Evolutionary conservation across 2,888 invertebrate genomes (phyloP).

Genomic region (Amblyteles armatorius): DNA sequence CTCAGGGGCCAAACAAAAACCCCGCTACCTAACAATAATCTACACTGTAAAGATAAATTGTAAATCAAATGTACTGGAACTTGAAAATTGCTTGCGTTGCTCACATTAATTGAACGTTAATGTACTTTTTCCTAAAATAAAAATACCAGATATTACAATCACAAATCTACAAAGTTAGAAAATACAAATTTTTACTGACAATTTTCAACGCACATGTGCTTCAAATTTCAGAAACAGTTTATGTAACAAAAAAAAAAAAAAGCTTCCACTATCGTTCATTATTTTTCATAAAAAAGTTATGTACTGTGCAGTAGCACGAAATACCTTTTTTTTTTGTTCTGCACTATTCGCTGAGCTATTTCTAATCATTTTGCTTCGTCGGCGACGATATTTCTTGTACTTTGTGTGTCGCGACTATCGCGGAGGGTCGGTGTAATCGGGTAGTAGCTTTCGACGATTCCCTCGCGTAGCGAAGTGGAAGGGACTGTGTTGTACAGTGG

Average conservation of each 20-base stretch:
- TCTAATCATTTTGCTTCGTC: conserved; percentile 49
- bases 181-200: no score
- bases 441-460: conserved; percentile 35
- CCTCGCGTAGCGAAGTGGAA: conserved; percentile 55
- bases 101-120: neutral
- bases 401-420: conserved; percentile 39
- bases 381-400: conserved; percentile 34
- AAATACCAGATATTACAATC: no score
- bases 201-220: no score
- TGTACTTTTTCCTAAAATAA: no score
- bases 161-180: no score
- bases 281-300: neutral
- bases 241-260: neutral
- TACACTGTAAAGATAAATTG: neutral
- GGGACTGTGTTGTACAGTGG: conserved; percentile 26
- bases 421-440: conserved; percentile 49
- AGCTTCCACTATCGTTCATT: neutral
- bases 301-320: no score
- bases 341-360: conserved; percentile 29
- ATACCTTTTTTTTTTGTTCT: neutral
- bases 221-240: no score
- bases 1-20: no score
- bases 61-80: neutral
- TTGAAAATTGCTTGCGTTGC: neutral
- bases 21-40: no score